A percentile compares a stretch with the other conserved stretches of the same genome.
Conservation (phyloP, 2,113 vertebrate species). For the Petrocephalus zakoni region DNA sequence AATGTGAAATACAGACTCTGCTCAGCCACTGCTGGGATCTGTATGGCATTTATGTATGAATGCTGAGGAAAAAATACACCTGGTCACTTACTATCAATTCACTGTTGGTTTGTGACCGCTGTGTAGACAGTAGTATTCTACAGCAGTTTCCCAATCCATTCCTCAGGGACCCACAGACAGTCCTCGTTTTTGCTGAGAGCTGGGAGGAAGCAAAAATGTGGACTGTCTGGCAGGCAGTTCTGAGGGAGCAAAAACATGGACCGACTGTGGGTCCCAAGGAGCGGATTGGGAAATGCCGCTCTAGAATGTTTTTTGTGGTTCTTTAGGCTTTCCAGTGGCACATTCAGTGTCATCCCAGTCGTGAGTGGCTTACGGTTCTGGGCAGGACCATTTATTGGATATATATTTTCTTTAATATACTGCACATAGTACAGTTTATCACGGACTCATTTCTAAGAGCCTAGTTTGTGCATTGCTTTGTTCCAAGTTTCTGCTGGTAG, state of each 20-base stretch:
- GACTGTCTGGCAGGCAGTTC: no score
- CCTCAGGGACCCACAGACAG: no score
- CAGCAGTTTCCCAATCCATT: no score
- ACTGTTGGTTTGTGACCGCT: not conserved
- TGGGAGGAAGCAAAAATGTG: no score
- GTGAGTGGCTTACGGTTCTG: not conserved
- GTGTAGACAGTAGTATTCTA: not conserved
- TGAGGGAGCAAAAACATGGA: no score
- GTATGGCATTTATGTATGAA: not conserved
- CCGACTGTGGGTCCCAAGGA: no score
- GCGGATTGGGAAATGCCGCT: not conserved
- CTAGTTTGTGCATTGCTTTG: not conserved
- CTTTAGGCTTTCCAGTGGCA: not conserved
- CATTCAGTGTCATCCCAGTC: not conserved
- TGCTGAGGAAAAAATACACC: not conserved
- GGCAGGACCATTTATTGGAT: not conserved
- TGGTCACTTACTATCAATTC: not conserved
- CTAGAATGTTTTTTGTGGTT: not conserved
- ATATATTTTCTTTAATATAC: not conserved
- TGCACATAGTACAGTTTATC: no score
- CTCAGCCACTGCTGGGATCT: not conserved
- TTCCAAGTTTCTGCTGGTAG: not conserved
- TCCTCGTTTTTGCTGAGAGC: no score
- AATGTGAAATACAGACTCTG: not conserved
- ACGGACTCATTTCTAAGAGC: no score